Evolutionary conservation across 2,797 vertebrate genomes (phyloP).

Genomic region (Cossypha dichroa): DNA sequence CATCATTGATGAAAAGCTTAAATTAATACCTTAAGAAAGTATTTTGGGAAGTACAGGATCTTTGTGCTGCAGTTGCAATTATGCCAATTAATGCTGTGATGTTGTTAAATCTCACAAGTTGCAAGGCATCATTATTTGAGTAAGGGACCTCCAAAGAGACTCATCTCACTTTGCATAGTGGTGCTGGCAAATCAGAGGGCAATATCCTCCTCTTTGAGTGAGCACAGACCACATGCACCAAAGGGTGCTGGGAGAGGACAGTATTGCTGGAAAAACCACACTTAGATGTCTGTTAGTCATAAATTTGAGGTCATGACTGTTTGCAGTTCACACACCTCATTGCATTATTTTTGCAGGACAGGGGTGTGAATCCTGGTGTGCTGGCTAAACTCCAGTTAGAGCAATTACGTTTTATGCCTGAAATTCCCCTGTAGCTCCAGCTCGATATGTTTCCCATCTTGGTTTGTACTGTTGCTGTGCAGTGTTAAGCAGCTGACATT

Average conservation of each 20-base stretch:
- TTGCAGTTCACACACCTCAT: constrained; percentile 27
- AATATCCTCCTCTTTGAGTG: background rate
- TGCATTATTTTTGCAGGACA: constrained; percentile 45
- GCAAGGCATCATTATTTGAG: background rate
- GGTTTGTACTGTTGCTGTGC: background rate
- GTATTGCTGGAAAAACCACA: constrained; percentile 8
- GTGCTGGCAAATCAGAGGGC: constrained; percentile 24
- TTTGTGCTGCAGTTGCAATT: background rate
- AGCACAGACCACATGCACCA: constrained; percentile 2
- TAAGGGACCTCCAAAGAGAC: constrained; percentile 12
- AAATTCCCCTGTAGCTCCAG: constrained; percentile 39
- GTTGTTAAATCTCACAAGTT: background rate
- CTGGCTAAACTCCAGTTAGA: constrained; percentile 39
- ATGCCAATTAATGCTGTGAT: constrained; percentile 32
- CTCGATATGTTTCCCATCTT: constrained; percentile 20
- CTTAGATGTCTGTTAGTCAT: constrained; percentile 23
- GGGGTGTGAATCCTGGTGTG: constrained; percentile 62
- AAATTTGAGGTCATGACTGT: constrained; percentile 44
- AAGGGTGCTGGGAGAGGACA: constrained; percentile 29
- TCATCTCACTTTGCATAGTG: background rate
- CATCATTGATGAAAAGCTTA: background rate
- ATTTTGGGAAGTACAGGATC: background rate
- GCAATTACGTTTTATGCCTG: constrained; percentile 49
- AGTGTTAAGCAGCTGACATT: constrained; percentile 20
- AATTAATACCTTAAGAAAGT: background rate